Evolutionary conservation across 2,113 vertebrate genomes (phyloP), one percentile per base, ranked within the genome.

Genomic region (Tragelaphus imberbis): DNA sequence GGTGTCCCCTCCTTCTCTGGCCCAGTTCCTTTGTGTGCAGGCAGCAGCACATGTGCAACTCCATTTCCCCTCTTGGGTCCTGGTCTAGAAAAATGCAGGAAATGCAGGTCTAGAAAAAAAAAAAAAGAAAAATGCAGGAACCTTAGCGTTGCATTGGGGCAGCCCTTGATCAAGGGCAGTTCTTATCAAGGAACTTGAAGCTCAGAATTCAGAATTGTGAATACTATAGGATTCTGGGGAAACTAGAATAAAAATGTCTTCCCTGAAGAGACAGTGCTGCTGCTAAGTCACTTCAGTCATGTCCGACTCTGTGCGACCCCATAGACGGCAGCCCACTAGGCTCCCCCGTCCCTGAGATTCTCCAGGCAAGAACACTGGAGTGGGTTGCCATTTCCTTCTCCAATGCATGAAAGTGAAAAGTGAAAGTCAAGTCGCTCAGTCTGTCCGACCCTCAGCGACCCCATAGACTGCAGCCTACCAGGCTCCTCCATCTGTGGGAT

Each of bases 201-300:
- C 28, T 88, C 12, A 89, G n/a, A 56, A 11, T 95, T 90, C 12
- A 89, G 28, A 56, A 27, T 94, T 92, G 56, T 92, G 33, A 94
- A 58, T 40, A 65, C 61, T 30, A 17, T 1, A 19, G 11, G 21
- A n/a, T 55, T 89, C 75, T 92, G 44, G 44, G 65, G n/a, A 68
- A 58, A 23, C 55, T 49, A 80, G 51, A 84, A 88, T 51, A 56
- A 49, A 91, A 63, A 61, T 55, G 16, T 49, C 47, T 92, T 92
- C 36, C 33, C 30, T 88, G 28, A 91, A 96, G 88, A 91, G 58
- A 53, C 2, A 59, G 51, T 90, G 12, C 53, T 71, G 44, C 44
- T 44, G 44, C 44, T 44, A 44, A 44, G 44, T 44, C 44, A 44
- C 5, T 6, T 44, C 44, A 44, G 44, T 44, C 44, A 44, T 44